phyloP scores from a whole-genome alignment of 1,140 invertebrate species.

The Sinella curviseta region DNA sequence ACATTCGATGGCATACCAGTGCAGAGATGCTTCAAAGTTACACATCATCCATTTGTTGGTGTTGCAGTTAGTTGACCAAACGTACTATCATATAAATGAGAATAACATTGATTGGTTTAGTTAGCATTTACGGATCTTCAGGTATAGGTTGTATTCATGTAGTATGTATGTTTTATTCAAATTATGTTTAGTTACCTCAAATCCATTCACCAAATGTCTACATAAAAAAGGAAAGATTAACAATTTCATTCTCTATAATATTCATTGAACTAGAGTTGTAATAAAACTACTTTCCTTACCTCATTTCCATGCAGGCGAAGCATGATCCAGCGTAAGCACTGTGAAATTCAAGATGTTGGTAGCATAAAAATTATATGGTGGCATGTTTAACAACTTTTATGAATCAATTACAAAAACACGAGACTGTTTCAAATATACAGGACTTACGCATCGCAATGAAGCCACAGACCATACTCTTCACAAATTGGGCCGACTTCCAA shows the following conservation, averaged over 20 bases:
- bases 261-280: neutral
- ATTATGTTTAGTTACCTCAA: conserved; percentile 26
- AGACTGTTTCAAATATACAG: neutral
- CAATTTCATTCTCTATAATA: neutral
- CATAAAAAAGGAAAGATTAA: neutral
- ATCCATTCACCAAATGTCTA: neutral
- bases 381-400: neutral
- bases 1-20: conserved; percentile 62
- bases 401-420: conserved; percentile 69
- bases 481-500: conserved; percentile 79
- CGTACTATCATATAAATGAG: conserved; percentile 58
- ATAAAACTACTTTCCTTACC: neutral
- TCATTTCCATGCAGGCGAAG: conserved; percentile 53
- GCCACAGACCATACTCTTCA: conserved; percentile 72
- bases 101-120: too few species aligned
- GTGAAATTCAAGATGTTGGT: too few species aligned
- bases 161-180: neutral
- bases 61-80: conserved; percentile 87
- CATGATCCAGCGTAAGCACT: conserved; percentile 30
- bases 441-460: conserved; percentile 78
- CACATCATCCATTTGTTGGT: conserved; percentile 89
- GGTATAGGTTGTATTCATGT: too few species aligned
- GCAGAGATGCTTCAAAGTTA: conserved; percentile 87
- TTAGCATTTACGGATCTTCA: too few species aligned
- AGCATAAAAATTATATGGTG: neutral